phyloP scores from a whole-genome alignment of 1,140 invertebrate genomes.

The Metopolophium dirhodum region DNA sequence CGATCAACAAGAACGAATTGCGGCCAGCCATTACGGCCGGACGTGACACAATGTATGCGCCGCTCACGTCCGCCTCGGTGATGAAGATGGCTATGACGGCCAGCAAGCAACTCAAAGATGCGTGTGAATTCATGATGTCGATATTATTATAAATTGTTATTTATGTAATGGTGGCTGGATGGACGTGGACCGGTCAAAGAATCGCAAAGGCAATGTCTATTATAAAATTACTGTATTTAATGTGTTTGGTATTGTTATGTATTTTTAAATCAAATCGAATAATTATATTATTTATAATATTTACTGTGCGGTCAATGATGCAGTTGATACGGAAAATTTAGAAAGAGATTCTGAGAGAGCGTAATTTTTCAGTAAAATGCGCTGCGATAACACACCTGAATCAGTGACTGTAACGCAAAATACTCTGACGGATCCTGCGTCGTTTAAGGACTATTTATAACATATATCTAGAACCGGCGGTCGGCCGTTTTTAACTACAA shows the following conservation, averaged over 20 bases:
- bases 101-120: rapidly evolving
- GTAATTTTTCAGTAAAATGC: not conserved
- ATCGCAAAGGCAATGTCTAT: not conserved
- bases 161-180: no score
- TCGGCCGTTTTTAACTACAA: not conserved
- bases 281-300: not conserved
- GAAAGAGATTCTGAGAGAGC: not conserved
- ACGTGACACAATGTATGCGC: no score
- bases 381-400: not conserved
- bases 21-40: not conserved
- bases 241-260: no score
- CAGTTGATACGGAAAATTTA: not conserved
- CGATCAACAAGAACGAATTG: rapidly evolving
- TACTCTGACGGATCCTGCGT: not conserved
- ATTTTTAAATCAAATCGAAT: not conserved
- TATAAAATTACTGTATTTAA: not conserved
- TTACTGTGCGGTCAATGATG: not conserved
- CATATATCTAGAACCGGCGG: not conserved
- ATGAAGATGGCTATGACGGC: not conserved
- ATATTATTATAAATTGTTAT: not conserved
- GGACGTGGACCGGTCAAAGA: not conserved
- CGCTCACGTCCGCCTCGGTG: rapidly evolving
- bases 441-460: not conserved
- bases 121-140: not conserved
- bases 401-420: not conserved